These are phyloP conservation scores for Dusona sp. DNA, from an alignment of 2,888 invertebrate species.

Conservation along the genomic window DNA sequence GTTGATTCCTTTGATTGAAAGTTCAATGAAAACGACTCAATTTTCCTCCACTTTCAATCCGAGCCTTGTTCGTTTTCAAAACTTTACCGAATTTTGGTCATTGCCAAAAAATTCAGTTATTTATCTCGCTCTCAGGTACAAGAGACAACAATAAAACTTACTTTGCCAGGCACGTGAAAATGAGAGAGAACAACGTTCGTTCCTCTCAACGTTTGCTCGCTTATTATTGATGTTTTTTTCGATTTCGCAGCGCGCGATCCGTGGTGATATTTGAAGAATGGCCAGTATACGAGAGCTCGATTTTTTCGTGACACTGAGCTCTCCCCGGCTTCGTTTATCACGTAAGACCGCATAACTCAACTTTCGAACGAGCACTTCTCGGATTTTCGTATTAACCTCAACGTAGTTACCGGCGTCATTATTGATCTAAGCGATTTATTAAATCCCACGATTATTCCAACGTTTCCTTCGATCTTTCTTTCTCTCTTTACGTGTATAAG, in stretches of 20 bases:
- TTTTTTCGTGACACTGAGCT: slow-evolving; percentile 51
- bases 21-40: neutral
- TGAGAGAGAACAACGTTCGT: neutral
- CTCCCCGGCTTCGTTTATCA: slow-evolving; percentile 41
- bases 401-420: slow-evolving; percentile 7
- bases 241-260: neutral
- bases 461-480: neutral
- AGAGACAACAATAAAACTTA: slow-evolving; percentile 21
- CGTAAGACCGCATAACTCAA: slow-evolving; percentile 60
- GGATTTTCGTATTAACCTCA: slow-evolving; percentile 18
- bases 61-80: neutral
- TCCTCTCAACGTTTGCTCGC: neutral
- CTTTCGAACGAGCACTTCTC: slow-evolving; percentile 41
- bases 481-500: neutral
- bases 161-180: neutral
- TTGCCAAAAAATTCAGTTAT: neutral
- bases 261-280: slow-evolving; percentile 31
- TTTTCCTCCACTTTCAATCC: neutral
- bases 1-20: neutral
- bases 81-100: neutral
- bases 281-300: slow-evolving; percentile 39
- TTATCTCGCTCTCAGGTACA: slow-evolving; percentile 31
- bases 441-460: neutral
- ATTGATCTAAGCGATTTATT: neutral
- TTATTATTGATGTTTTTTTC: neutral